Percentiles rank a stretch among this genome's conserved stretches.
These are phyloP conservation scores for Pseudomyrmex flavicornis DNA, from an alignment of 1,140 invertebrate genomes.

Conservation along the genomic window DNA sequence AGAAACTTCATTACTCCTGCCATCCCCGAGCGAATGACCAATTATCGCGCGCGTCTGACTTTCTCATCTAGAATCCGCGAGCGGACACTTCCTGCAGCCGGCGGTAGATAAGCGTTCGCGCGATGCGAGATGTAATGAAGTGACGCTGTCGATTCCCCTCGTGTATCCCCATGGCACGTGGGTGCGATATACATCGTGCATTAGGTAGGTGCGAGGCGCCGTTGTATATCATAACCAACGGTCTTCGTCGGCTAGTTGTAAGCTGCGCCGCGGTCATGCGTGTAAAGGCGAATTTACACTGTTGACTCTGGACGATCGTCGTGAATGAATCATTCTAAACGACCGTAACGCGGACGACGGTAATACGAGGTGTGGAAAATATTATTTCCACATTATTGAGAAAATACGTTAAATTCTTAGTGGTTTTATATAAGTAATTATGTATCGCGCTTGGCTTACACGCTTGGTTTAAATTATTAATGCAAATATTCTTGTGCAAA, in stretches of 20 bases:
- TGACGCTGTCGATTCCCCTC: conserved; percentile 42
- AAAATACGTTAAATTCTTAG: too few species aligned
- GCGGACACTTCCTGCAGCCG: neutral
- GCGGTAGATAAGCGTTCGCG: conserved; percentile 16
- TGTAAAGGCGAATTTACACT: conserved; percentile 21
- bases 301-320: neutral
- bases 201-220: conserved; percentile 13
- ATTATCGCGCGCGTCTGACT: conserved; percentile 45
- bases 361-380: neutral
- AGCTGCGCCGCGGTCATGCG: neutral
- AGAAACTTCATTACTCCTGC: conserved; percentile 50
- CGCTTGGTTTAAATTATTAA: neutral
- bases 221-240: conserved; percentile 35
- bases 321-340: neutral
- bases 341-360: neutral
- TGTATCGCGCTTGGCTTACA: too few species aligned
- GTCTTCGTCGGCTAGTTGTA: neutral
- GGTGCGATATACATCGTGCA: conserved; percentile 50
- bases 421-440: neutral
- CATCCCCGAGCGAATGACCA: conserved; percentile 13
- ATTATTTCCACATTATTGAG: neutral
- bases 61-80: neutral
- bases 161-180: conserved; percentile 31
- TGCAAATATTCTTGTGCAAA: neutral
- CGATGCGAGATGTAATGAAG: conserved; percentile 35